phyloP scores from a whole-genome alignment of 92 coral and sea anemone species.

The Chrysogorgia sp. region DNA sequence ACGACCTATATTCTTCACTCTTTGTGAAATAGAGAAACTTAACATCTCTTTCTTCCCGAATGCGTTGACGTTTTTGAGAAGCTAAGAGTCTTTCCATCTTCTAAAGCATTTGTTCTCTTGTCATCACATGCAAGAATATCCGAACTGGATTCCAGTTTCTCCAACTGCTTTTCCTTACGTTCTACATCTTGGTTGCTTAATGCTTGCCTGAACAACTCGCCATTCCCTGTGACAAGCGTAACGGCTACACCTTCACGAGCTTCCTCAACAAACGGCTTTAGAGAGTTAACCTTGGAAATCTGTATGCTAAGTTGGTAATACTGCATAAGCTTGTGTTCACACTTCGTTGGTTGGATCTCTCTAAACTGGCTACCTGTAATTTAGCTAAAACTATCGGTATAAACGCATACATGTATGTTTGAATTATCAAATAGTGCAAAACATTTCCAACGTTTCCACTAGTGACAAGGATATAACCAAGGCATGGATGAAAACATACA shows the following conservation, averaged over 20 bases:
- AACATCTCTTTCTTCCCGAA: too few relatives aligned
- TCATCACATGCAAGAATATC: neutral
- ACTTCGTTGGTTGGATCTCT: neutral
- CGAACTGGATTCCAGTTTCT: constrained; percentile 19
- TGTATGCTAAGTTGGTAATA: too few relatives aligned
- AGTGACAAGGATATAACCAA: too few relatives aligned
- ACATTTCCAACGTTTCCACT: too few relatives aligned
- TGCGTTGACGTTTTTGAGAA: too few relatives aligned
- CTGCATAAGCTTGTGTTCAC: neutral
- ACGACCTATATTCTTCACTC: too few relatives aligned
- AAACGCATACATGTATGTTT: too few relatives aligned
- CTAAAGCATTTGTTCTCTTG: constrained; percentile 14
- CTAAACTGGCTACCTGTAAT: constrained; percentile 30
- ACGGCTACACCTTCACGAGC: constrained; percentile 38
- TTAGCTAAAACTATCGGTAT: too few relatives aligned
- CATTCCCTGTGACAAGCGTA: constrained; percentile 25
- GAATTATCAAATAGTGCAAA: too few relatives aligned
- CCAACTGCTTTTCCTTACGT: constrained; percentile 7
- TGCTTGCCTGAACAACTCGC: constrained; percentile 33
- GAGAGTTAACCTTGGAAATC: constrained; percentile 13
- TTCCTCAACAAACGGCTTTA: constrained; percentile 33
- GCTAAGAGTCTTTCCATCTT: constrained; percentile 22
- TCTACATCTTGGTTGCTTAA: constrained; percentile 10
- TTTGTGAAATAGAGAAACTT: too few relatives aligned
- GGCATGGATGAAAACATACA: too few relatives aligned